Percentiles rank a stretch among this genome's conserved stretches.
These are phyloP conservation scores for Cotesia vestalis DNA, from an alignment of 1,140 invertebrate species.

Conservation along the genomic window DNA sequence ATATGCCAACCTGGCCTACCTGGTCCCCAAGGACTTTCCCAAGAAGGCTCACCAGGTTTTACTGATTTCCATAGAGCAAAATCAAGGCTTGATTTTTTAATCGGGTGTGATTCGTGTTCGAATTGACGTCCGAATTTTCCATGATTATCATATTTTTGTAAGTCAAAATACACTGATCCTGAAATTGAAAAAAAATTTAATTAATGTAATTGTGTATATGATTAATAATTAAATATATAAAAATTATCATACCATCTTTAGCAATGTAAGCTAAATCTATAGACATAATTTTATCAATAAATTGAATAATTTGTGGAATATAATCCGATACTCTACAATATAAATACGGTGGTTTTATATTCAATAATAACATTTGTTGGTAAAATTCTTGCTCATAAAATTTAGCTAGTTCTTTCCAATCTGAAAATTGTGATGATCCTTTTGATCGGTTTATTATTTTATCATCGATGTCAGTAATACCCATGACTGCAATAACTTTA, in stretches of 20 bases:
- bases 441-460: slow-evolving; percentile 86
- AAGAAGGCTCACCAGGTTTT: slow-evolving; percentile 81
- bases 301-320: slow-evolving; percentile 79
- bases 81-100: slow-evolving; percentile 75
- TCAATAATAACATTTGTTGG: slow-evolving; percentile 78
- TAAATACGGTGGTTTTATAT: slow-evolving; percentile 75
- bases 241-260: slow-evolving; percentile 65
- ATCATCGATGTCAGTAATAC: slow-evolving; percentile 95
- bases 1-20: slow-evolving; percentile 96
- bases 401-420: slow-evolving; percentile 70
- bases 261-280: slow-evolving; percentile 75
- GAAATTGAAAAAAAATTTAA: no score
- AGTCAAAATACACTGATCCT: slow-evolving; percentile 88
- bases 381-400: slow-evolving; percentile 86
- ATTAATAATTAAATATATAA: slow-evolving; percentile 18
- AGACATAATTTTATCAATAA: slow-evolving; percentile 75
- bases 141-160: slow-evolving; percentile 72
- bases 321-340: slow-evolving; percentile 82
- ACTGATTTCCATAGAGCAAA: slow-evolving; percentile 90
- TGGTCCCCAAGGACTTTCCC: slow-evolving; percentile 80
- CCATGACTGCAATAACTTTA: slow-evolving; percentile 84
- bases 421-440: slow-evolving; percentile 61
- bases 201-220: no score
- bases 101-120: slow-evolving; percentile 40
- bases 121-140: slow-evolving; percentile 72